phyloP scores from a whole-genome alignment of 2,888 invertebrate species.

The Dasypolia templi region DNA sequence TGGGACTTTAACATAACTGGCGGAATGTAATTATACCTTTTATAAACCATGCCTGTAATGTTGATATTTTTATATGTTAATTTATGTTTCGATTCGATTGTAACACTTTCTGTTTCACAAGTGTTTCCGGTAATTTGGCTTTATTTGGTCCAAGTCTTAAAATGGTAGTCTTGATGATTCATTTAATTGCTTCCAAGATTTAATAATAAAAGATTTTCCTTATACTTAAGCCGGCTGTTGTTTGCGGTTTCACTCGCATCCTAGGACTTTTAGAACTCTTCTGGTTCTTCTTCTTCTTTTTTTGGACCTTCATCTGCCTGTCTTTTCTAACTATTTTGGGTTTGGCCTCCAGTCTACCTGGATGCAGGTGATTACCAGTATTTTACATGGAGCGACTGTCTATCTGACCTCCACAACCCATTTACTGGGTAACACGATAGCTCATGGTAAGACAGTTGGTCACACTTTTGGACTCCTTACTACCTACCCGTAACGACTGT shows the following conservation, averaged over 20 bases:
- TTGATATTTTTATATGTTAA: not conserved
- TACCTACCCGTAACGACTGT: not conserved
- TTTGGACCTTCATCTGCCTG: too few species aligned
- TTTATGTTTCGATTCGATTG: not conserved
- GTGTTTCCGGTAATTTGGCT: slow-evolving; percentile 24
- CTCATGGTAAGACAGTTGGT: too few species aligned
- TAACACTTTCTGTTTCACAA: slow-evolving; percentile 24
- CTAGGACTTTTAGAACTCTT: not conserved
- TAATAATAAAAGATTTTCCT: not conserved
- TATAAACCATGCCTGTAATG: too few species aligned
- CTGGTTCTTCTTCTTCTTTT: not conserved
- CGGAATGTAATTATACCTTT: too few species aligned
- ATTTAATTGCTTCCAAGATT: slow-evolving; percentile 1
- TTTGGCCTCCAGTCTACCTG: not conserved
- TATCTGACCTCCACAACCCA: not conserved
- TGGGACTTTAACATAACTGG: not conserved
- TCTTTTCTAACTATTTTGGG: too few species aligned
- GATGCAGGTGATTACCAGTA: not conserved
- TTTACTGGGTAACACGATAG: not conserved
- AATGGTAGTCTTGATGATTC: slow-evolving; percentile 7
- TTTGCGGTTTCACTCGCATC: not conserved
- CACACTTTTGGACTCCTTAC: too few species aligned
- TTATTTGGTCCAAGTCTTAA: slow-evolving; percentile 10
- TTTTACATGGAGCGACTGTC: too few species aligned
- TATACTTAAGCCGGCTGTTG: not conserved